These are phyloP conservation scores for Calliphora vomitoria DNA, from an alignment of 2,888 invertebrate species.

Conservation along the genomic window DNA sequence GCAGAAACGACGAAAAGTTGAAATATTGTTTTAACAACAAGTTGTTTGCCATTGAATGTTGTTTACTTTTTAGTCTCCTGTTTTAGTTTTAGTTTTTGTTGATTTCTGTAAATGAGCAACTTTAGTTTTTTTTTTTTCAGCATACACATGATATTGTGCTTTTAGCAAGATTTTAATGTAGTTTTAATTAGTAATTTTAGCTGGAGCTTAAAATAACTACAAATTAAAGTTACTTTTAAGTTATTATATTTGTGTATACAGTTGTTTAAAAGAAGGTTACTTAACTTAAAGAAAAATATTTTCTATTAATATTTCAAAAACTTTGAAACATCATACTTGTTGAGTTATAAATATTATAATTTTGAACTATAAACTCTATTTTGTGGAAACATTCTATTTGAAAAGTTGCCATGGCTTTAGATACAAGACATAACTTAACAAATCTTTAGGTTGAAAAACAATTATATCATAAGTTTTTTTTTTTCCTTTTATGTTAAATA, in stretches of 20 bases:
- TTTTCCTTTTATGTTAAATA: background rate
- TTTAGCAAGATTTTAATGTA: conserved; percentile 42
- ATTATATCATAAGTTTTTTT: background rate
- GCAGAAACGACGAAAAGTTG: conserved; percentile 9
- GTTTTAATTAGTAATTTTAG: conserved; percentile 40
- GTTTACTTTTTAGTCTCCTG: conserved; percentile 15
- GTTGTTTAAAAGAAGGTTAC: too few relatives aligned
- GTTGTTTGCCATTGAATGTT: conserved; percentile 27
- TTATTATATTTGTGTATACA: background rate
- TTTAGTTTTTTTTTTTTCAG: background rate
- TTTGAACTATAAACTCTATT: too few relatives aligned
- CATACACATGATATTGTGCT: background rate
- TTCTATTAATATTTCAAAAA: too few relatives aligned
- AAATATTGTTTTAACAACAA: conserved; percentile 41
- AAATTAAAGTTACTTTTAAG: background rate
- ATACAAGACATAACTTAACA: background rate
- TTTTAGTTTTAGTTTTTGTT: conserved; percentile 34
- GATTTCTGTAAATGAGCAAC: background rate
- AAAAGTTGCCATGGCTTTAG: too few relatives aligned
- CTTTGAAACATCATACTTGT: too few relatives aligned
- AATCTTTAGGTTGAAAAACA: background rate
- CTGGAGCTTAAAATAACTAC: background rate
- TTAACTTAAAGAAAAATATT: too few relatives aligned
- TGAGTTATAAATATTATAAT: too few relatives aligned
- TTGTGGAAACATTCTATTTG: too few relatives aligned